Evolutionary conservation across 2,888 invertebrate genomes (phyloP), one percentile per base, ranked within the genome.

Genomic region (Dryobota labecula): DNA sequence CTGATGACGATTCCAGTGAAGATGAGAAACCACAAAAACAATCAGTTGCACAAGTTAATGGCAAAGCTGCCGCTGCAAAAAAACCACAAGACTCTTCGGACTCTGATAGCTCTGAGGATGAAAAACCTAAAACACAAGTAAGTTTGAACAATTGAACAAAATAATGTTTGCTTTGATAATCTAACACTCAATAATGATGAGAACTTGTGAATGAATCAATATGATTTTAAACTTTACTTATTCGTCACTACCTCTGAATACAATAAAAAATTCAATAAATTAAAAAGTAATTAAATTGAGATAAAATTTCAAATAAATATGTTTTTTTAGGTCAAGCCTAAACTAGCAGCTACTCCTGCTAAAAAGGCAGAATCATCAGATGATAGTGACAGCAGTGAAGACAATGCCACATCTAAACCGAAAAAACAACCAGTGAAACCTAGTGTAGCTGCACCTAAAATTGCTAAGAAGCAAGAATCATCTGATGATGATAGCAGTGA

Each of bases 231-330:
- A 84, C 64, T 70, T 70, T 58, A 68, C 49, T 56, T 77, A 84
- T 92, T 94, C 94, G 94, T 94, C 94, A 94, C 94, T 95, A 94
- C 95, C 95, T 94, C 94, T 95, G 89, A 89, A 78, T 57, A 72
- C 61, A 53, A 54, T 20, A 33, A 51, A 33, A 30, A 58, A 27
- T 24, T 20, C 1, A 33, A 11, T 41, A 18, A 54, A 45, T 24
- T 11, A 20, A 15, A 30, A 20, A 11, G 0, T 18, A n/a, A n/a
- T 27, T 13, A 33, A 18, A 9, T 27, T 11, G 15, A 47, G 8
- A 41, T 56, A 24, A 57, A 9, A n/a, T 56, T 67, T 0, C 4
- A 49, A 53, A 45, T 20, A n/a, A 15, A 15, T 11, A 8, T 45
- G 6, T 20, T 38, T 41, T 77, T 79, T 57, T 54, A 85, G 85